Evolutionary conservation across 2,797 vertebrate genomes (phyloP), one percentile per base, ranked within the genome.

Genomic region (Spondyliosoma cantharus): DNA sequence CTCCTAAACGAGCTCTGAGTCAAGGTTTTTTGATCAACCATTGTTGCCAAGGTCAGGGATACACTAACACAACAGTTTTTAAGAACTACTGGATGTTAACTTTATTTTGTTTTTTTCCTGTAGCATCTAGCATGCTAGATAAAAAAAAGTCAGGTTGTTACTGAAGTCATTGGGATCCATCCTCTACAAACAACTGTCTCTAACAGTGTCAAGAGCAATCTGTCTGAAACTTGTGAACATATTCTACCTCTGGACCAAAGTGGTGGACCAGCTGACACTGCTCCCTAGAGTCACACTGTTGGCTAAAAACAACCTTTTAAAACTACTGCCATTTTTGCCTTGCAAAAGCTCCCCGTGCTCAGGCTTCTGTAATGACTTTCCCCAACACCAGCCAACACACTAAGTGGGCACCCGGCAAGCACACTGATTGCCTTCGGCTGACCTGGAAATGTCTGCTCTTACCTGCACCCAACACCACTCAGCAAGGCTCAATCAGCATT

Each of bases 391-490:
- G 37, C 71, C 4, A 62, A 60, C 53, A 59, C 84, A 59, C 83
- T 83, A 81, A 87, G 86, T 86, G 86, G 74, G 69, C 81, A 59
- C 60, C 74, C 74, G 4, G 71, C 57, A 13, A 77, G 85, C 78
- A 75, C 60, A 59, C 64, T 46, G 83, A 82, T 70, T 71, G 86
- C 86, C 76, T 84, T 78, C 0, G 73, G 86, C 85, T 89, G 88
- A 90, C 90, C 90, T 89, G 91, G 84, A 91, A 90, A 87, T 4
- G 86, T 80, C 89, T 63, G 60, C 82, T 66, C 81, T 74, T 82
- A 91, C 88, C 89, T 90, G 89, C 76, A 29, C 73, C 72, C 68
- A 43, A 22, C 83, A 69, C 53, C 78, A 70, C 83, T 87, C 67
- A 54, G 65, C 29, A 1, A 63, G 48, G 17, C 80, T 64, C 80